Base-by-base conservation (phyloP, 2,113 vertebrate species). In the Vulpes vulpes region DNA sequence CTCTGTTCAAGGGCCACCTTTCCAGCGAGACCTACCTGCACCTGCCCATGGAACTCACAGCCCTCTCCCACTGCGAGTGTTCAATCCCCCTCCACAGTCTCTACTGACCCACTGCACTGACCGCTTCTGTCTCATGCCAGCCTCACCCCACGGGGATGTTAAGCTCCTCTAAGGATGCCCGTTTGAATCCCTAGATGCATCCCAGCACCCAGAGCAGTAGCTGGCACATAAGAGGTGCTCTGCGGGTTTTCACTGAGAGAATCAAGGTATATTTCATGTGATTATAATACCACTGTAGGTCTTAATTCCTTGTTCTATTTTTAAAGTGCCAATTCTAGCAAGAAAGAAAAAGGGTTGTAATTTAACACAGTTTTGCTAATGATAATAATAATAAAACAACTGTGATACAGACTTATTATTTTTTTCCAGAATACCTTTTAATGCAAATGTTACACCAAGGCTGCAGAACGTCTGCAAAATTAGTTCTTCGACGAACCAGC, bases 151-250 rank as follows among this genome's bases (percentile, higher is more conserved):
- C 27, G 0, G 38, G 43, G 16, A 20, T 3, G 65, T 32, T 32
- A 14, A 22, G 5, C 22, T 57, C 92, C n/a, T 17, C 64, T 53
- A 11, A 35, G 6, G 38, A 15, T 49, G 51, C 23, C 55, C 0
- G 1, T 16, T 0, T 27, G 32, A 30, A n/a, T 16, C 59, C 1
- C 43, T 4, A 2, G n/a, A 0, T 25, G 38, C 8, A 0, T 2
- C 51, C 73, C 17, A 15, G 1, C 23, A 2, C 35, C 35, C 22
- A 12, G 11, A 11, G 23, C 55, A 6, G 49, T 6, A 1, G 35
- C 8, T 3, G 15, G 25, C n/a, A 1, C 0, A 0, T 17, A 1
- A 11, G 0, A 17, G 55, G 32, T 30, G 1, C 86, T 59, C 30
- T 9, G 0, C 0, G 1, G 7, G 11, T 25, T 12, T 57, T 62